These are phyloP conservation scores for Stramonita haemastoma DNA, from an alignment of 2,888 invertebrate genomes.

Conservation along the genomic window DNA sequence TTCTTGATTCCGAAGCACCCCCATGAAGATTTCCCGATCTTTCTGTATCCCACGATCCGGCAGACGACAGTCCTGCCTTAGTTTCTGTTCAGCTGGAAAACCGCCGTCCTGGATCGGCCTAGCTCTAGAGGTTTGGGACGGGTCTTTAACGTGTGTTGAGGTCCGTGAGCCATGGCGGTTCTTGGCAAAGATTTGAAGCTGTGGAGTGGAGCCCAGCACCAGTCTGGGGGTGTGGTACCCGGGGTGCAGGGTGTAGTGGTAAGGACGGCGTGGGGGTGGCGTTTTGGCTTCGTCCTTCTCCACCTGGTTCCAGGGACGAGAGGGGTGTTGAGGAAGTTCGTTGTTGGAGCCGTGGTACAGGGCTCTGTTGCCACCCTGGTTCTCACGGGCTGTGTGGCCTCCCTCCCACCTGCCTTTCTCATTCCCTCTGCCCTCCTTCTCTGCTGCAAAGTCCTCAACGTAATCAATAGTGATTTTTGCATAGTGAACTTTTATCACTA, in stretches of 20 bases:
- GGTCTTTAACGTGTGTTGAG: neutral
- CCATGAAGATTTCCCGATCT: too few relatives aligned
- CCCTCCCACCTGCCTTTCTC: neutral
- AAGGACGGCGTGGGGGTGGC: constrained; percentile 18
- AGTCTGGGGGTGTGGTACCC: constrained; percentile 16
- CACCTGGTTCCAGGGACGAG: neutral
- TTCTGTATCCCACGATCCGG: neutral
- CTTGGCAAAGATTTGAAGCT: constrained; percentile 31
- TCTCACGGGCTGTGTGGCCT: neutral
- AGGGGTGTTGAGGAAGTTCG: neutral
- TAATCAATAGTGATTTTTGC: neutral
- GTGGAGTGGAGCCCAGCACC: constrained; percentile 28
- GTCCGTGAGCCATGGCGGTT: neutral
- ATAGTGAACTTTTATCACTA: neutral
- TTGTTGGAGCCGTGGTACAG: neutral
- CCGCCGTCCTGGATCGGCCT: neutral
- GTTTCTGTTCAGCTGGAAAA: neutral
- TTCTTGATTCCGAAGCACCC: too few relatives aligned
- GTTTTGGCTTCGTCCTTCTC: neutral
- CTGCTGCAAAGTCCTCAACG: neutral
- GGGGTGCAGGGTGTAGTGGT: constrained; percentile 15
- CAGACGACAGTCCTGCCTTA: neutral
- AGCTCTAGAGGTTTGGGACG: neutral
- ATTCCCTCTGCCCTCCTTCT: neutral
- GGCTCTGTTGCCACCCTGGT: neutral